Percentiles rank a stretch among this genome's conserved stretches.
Evolutionary conservation across 1,140 invertebrate species (phyloP).

Genomic region (Holcopasites calliopsidis): DNA sequence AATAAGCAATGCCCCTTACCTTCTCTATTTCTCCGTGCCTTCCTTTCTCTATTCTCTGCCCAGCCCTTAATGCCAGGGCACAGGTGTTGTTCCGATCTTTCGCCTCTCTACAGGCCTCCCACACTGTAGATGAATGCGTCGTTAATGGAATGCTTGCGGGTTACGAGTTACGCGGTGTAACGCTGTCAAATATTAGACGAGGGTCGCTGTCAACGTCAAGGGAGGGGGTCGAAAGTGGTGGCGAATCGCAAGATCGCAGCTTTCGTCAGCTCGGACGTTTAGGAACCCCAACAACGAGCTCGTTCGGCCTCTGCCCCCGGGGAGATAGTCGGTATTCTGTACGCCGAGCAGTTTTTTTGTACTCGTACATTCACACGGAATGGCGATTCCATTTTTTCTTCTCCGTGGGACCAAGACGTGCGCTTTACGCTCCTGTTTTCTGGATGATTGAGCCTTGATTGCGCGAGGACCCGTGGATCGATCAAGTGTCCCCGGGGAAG

Average conservation of each 20-base stretch:
- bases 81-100: too few species aligned
- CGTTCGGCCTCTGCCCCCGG: not conserved
- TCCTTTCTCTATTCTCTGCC: not conserved
- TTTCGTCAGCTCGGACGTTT: not conserved
- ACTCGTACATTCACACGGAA: not conserved
- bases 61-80: not conserved
- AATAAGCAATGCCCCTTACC: conserved; percentile 27
- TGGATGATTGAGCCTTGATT: not conserved
- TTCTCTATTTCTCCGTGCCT: conserved; percentile 9
- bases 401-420: too few species aligned
- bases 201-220: conserved; percentile 34
- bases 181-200: conserved; percentile 39
- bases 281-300: not conserved
- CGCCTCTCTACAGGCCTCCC: not conserved
- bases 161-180: not conserved
- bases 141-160: conserved; percentile 25
- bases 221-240: conserved; percentile 76
- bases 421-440: not conserved
- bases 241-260: conserved; percentile 14
- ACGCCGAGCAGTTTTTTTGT: not conserved
- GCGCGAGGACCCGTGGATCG: not conserved
- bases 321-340: not conserved
- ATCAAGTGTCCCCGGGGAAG: not conserved
- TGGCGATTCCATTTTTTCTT: not conserved
- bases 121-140: not conserved